Base-by-base conservation (phyloP, 2,113 vertebrate genomes). In the Dasypus novemcinctus region DNA sequence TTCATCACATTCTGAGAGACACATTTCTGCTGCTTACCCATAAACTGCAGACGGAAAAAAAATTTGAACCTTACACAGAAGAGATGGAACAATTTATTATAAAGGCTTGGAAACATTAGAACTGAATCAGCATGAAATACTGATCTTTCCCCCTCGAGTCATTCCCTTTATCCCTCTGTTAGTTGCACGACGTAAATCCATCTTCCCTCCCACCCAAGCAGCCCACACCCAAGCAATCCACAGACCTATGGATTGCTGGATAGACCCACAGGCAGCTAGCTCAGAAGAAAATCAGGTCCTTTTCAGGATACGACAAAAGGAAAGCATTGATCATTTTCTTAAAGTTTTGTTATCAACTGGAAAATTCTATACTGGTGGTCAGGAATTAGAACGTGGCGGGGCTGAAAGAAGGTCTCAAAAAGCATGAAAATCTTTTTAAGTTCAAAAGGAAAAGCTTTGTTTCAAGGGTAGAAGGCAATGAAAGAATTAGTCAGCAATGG, bases 21-120 rank as follows among this genome's bases (percentile, higher is more conserved):
- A 95, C 29, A 90, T 91, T 82, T 89, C 75, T 69, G 14, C 59
- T 59, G 57, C 94, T 68, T 75, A 93, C 27, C 66, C 87, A 80
- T 61, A 92, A 92, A 74, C 46, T 69, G 89, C 74, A 94, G 93
- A 91, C 31, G 63, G 33, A 1, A 38, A 46, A 36, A n/a, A 66
- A 38, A 63, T 54, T 0, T 11, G 27, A 46, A 31, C 64, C 46
- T 31, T 17, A 52, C 41, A 66, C n/a, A 80, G 57, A 41, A 29
- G 57, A 36, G 14, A 11, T 12, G 23, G 80, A 66, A 33, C 3
- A 4, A 84, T 57, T 80, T 41, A 59, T n/a, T 61, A 83, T 57
- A 86, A 85, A 27, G n/a, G 7, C 0, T 49, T 49, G 7, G 68
- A 41, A 80, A 68, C 4, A 82, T 38, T 10, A 64, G 63, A 93